phyloP scores from a whole-genome alignment of 23 tunicate genomes.

The Botrylloides violaceus region DNA sequence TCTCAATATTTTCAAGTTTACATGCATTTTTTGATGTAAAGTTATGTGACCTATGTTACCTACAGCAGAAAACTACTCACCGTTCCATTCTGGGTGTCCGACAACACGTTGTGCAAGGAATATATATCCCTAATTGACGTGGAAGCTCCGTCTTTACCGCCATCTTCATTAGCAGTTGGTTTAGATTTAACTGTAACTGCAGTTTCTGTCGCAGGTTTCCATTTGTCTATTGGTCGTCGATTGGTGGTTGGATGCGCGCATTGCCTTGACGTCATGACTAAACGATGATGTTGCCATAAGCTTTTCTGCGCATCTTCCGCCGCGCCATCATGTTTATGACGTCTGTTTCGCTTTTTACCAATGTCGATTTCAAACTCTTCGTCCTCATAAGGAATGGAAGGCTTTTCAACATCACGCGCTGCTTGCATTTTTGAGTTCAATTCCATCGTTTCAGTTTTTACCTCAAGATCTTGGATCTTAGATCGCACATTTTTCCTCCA shows the following conservation, averaged over 20 bases:
- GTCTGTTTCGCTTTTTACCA: conserved; percentile 3
- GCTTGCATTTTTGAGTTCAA: background rate
- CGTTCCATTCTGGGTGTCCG: conserved; percentile 98
- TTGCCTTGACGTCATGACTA: conserved; percentile 49
- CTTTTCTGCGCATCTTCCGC: background rate
- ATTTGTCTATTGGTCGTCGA: background rate
- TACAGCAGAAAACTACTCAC: too few relatives aligned
- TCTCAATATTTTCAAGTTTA: too few relatives aligned
- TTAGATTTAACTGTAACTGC: conserved; percentile 2
- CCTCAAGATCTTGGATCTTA: background rate
- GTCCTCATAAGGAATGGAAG: background rate
- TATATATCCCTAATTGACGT: conserved; percentile 85
- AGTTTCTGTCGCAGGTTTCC: background rate
- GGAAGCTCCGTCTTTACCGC: conserved; percentile 14
- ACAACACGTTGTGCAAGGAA: conserved; percentile 82
- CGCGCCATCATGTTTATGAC: background rate
- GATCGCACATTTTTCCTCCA: background rate
- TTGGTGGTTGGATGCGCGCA: background rate
- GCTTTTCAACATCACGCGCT: conserved; percentile 4
- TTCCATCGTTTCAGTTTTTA: background rate
- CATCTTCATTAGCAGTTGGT: conserved; percentile 19
- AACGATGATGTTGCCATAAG: conserved; percentile 84
- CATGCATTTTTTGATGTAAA: too few relatives aligned
- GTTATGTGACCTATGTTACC: too few relatives aligned
- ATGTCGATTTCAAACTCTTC: conserved; percentile 16